Base-by-base conservation (phyloP, 2,888 invertebrate genomes). In the Polietes domitor region DNA sequence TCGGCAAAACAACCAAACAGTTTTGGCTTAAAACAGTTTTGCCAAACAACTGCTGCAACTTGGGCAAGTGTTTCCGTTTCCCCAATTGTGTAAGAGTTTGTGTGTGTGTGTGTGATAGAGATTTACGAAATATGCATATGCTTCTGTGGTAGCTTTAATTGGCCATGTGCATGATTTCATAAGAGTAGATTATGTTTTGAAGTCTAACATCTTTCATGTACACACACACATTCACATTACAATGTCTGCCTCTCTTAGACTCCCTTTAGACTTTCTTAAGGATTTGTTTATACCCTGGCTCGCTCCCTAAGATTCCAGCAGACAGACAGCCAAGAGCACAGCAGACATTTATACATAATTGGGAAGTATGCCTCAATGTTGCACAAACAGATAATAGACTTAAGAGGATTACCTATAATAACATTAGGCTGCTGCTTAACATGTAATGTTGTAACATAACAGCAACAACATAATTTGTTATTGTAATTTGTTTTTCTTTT, bases 1-100 rank as follows among this genome's bases (percentile, higher is more conserved):
- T 10, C 10, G 4, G 58, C 26, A 4, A 58, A 24, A 58, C 6
- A 17, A 12, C 58, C 47, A 47, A 74, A 10, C 41, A 50, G 70
- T 3, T 24, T 2, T 24, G 24, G 41, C 61, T 82, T 82, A 75
- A 82, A 63, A 19, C 53, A 53, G 19, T 71, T 3, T 37, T 32
- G 37, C 10, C 28, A 65, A 79, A 72, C 58, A 58, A 79, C 71
- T 68, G 37, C 15, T 2, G n/a, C 32, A 28, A n/a, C 72, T 37
- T 3, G 4, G n/a, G n/a, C 15, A 47, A 47, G 12, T 77, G 47
- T 21, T 58, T 17, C 21, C 68, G 10, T 72, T 73, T 19, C 9
- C 43, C 12, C 50, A 47, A 2, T 6, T 63, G 2, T 43, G 50
- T 71, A 17, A 6, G 53, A 41, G 19, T 28, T 63, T 43, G 2